These are phyloP conservation scores for Montipora sp. DNA, from an alignment of 64 coral and sea anemone genomes.

Conservation along the genomic window DNA sequence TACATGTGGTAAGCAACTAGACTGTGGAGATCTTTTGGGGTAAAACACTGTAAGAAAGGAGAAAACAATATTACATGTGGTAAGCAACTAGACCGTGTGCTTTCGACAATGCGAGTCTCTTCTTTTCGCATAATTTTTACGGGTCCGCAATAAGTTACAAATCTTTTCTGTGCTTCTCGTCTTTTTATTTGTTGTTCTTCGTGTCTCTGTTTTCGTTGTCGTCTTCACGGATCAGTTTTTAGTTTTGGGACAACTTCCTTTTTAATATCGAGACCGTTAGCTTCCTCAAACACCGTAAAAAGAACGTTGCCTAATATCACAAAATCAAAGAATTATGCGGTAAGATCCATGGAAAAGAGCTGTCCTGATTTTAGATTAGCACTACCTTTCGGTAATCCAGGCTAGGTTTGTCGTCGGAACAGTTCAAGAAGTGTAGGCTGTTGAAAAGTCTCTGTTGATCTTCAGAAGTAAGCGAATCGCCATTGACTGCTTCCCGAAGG, in stretches of 20 bases:
- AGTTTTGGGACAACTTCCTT: background rate
- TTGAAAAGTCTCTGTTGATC: slow-evolving; percentile 9
- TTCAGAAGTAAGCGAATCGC: background rate
- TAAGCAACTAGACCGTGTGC: background rate
- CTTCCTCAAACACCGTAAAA: too few relatives aligned
- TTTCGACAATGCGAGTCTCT: background rate
- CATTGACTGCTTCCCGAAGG: slow-evolving; percentile 8
- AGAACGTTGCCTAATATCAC: too few relatives aligned
- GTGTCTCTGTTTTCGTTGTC: background rate
- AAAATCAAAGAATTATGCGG: too few relatives aligned
- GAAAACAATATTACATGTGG: background rate
- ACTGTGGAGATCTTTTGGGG: background rate
- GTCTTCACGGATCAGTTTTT: too few relatives aligned
- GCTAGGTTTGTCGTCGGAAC: background rate
- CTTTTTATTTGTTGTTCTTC: background rate
- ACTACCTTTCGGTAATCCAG: background rate
- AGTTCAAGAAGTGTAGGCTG: slow-evolving; percentile 36
- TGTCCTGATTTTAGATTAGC: background rate
- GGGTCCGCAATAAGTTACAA: too few relatives aligned
- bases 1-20: background rate
- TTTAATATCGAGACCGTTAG: too few relatives aligned
- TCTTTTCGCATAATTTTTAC: too few relatives aligned
- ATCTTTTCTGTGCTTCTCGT: background rate
- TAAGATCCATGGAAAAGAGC: too few relatives aligned
- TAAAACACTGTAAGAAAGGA: background rate